Percentiles rank a stretch among this genome's conserved stretches.
Evolutionary conservation across 2,888 invertebrate genomes (phyloP).

Genomic region (Zygogramma bicolorata): DNA sequence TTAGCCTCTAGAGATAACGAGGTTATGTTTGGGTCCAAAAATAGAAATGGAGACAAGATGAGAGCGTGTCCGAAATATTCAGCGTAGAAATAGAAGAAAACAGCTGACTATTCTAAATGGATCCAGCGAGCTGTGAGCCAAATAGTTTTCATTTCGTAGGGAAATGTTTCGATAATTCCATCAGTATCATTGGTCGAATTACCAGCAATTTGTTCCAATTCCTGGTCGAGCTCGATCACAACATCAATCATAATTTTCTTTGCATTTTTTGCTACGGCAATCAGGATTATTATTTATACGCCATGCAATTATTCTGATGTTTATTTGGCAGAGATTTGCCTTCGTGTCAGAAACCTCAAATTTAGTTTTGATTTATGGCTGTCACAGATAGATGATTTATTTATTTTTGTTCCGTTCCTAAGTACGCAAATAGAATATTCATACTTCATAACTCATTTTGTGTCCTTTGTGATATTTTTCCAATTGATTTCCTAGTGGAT

Average conservation of each 20-base stretch:
- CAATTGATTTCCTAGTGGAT: too few relatives aligned
- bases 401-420: neutral
- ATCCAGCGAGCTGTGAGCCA: constrained; percentile 28
- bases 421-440: neutral
- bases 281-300: neutral
- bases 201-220: constrained; percentile 1
- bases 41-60: constrained; percentile 42
- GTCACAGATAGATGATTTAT: neutral
- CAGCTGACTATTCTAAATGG: constrained; percentile 54
- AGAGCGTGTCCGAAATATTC: constrained; percentile 47
- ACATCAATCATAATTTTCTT: neutral
- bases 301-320: neutral
- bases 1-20: constrained; percentile 41
- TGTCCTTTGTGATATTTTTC: too few relatives aligned
- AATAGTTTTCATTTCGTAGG: constrained; percentile 33
- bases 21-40: constrained; percentile 45
- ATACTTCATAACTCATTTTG: too few relatives aligned
- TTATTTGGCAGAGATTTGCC: neutral
- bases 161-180: constrained; percentile 17
- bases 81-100: constrained; percentile 52
- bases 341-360: neutral
- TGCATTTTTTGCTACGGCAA: neutral
- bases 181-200: neutral
- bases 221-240: neutral
- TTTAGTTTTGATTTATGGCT: neutral